Evolutionary conservation across 2,113 vertebrate species (phyloP), one percentile per base, ranked within the genome.

Genomic region (Phaethornis superciliosus): DNA sequence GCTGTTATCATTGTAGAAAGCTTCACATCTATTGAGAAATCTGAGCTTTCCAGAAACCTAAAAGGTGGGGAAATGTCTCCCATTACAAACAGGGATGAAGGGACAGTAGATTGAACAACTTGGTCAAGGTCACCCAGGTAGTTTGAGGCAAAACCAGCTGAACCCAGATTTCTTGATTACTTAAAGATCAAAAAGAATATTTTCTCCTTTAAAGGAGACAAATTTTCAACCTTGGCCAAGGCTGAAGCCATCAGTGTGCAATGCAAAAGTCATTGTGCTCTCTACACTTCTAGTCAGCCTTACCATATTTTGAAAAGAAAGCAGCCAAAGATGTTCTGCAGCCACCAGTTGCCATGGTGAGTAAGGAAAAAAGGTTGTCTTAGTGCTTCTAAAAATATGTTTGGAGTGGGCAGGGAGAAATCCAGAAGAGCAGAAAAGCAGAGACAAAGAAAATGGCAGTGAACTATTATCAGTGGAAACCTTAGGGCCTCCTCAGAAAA

Each of bases 321-420:
- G 7, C 44, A 90, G 32, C 42, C 64, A 93, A 78, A 27, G 19
- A 32, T 46, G 20, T 68, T 79, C 67, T 65, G 49, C 84, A 93
- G 67, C 37, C 85, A 94, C 30, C 52, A 71, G 94, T 93, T 95
- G 90, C 90, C 85, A 95, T 93, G 82, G 88, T 93, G 71, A 96
- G 54, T 51, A 69, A 64, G 67, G 60, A 83, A 59, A 67, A 89
- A 95, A 91, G 24, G n/a, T 52, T 84, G 44, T 83, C 68, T 83
- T 83, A 40, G 42, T 81, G 64, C 27, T 85, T 70, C 88, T 85
- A 93, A 91, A 94, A 91, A 91, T 90, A 80, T 12, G 9, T 40
- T 81, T 60, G 44, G 37, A 59, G 16, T 46, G 56, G 42, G n/a
- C 47, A 71, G 52, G 44, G 52, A 90, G 37, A 77, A 89, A 83